A percentile compares a stretch with the other conserved stretches of the same genome.
phyloP scores from a whole-genome alignment of 2,797 vertebrate genomes.

The Mionectes olivaceus region DNA sequence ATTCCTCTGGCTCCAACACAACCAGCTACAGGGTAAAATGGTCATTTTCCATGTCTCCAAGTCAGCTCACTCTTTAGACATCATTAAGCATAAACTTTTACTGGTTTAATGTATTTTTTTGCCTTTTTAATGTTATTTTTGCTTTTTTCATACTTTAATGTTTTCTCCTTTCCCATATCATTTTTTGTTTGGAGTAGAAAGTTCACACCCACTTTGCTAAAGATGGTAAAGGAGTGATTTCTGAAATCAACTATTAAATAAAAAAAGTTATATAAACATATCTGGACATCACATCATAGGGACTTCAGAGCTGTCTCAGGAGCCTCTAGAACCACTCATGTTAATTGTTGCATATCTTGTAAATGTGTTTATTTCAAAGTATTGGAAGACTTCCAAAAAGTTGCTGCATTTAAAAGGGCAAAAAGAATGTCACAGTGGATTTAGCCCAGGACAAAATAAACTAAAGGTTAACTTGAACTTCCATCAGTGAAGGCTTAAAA shows the following conservation, averaged over 20 bases:
- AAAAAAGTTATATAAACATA: constrained; percentile 31
- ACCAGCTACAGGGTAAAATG: background rate
- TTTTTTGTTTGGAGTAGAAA: constrained; percentile 32
- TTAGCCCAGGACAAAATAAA: constrained; percentile 31
- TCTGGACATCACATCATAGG: background rate
- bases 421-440: background rate
- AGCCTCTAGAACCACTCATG: constrained; percentile 45
- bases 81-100: background rate
- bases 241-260: constrained; percentile 23
- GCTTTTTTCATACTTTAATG: background rate
- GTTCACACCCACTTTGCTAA: constrained; percentile 27
- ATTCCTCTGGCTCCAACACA: background rate
- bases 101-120: background rate
- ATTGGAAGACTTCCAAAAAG: constrained; percentile 49
- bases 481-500: constrained; percentile 35
- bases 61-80: background rate
- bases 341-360: constrained; percentile 46
- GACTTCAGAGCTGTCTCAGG: constrained; percentile 21
- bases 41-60: background rate
- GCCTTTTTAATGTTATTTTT: background rate
- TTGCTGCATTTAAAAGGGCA: constrained; percentile 20
- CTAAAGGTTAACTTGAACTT: constrained; percentile 37
- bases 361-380: constrained; percentile 53
- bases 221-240: constrained; percentile 15
- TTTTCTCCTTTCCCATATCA: background rate